Evolutionary conservation across 2,888 invertebrate genomes (phyloP), one percentile per base, ranked within the genome.

Genomic region (Polydrusus cervinus): DNA sequence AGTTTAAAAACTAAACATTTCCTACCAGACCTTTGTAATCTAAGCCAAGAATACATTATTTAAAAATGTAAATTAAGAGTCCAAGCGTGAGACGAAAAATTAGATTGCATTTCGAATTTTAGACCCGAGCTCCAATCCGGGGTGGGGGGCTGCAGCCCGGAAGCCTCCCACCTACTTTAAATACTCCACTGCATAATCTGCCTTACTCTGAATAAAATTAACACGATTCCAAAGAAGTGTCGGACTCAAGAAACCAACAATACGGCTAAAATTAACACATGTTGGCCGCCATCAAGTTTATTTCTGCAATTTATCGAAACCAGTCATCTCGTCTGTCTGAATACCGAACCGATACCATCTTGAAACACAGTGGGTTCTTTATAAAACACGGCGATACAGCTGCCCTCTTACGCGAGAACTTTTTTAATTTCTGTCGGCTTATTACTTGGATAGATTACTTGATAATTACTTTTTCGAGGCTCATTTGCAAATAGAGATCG

Each of bases 261-360:
- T 25, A n/a, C 57, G 14, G 38, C 16, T 14, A 57, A 57, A 57
- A 55, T 55, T 47, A 65, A 55, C 71, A 71, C 71, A 71, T 71
- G 71, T 71, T 65, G 13, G 40, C 16, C n/a, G 16, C 14, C 61
- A 61, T 60, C 69, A 49, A 61, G 20, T 61, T 47, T 60, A 49
- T 69, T 69, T 61, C 61, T 49, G 61, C 61, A 51, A 55, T 34
- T 71, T 71, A 71, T 71, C 71, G 47, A 57, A 65, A 18, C 8
- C 57, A 71, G 71, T 55, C 71, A 71, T 71, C 71, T 71, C 57
- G 71, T 55, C 64, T 62, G 71, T 71, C 71, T 71, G 65, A 64
- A 20, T 64, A 55, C 34, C 34, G 45, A 9, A n/a, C 60, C 20
- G 72, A 72, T 72, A 72, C 60, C 47, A 67, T 72, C 72, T 9